Evolutionary conservation across 1,140 invertebrate species (phyloP).

Genomic region (Amphibalanus amphitrite): DNA sequence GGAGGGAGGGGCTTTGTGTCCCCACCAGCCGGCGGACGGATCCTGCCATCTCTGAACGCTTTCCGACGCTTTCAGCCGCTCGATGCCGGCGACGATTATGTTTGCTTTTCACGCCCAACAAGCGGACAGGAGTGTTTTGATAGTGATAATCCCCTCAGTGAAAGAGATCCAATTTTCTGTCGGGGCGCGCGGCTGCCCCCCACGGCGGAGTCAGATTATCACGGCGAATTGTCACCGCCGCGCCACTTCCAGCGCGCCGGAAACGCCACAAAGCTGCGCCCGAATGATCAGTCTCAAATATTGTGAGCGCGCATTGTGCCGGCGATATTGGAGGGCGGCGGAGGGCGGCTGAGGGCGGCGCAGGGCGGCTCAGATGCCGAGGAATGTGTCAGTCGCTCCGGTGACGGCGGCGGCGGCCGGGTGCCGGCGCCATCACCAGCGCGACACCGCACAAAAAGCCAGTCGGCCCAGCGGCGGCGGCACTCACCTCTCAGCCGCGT

Average conservation of each 20-base stretch:
- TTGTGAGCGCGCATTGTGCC: background rate
- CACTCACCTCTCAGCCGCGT: too few species aligned
- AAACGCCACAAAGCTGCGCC: background rate
- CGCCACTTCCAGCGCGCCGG: background rate
- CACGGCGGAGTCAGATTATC: background rate
- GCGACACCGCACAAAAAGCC: too few species aligned
- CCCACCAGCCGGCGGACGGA: background rate
- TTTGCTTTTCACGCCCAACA: constrained; percentile 1
- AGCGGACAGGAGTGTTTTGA: constrained; percentile 1
- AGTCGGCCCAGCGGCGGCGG: too few species aligned
- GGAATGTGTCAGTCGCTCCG: background rate
- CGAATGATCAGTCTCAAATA: background rate
- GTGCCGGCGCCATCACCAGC: too few species aligned
- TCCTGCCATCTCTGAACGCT: background rate
- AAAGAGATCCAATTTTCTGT: background rate
- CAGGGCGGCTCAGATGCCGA: background rate
- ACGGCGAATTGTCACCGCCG: background rate
- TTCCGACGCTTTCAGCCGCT: background rate
- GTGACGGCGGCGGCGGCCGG: too few species aligned
- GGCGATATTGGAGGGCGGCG: background rate
- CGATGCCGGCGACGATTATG: background rate
- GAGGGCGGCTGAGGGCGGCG: too few species aligned
- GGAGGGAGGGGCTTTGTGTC: background rate
- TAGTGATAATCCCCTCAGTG: background rate
- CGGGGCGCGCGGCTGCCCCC: too few species aligned